phyloP scores from a whole-genome alignment of 1,140 invertebrate genomes.

The Coboldia fuscipes region DNA sequence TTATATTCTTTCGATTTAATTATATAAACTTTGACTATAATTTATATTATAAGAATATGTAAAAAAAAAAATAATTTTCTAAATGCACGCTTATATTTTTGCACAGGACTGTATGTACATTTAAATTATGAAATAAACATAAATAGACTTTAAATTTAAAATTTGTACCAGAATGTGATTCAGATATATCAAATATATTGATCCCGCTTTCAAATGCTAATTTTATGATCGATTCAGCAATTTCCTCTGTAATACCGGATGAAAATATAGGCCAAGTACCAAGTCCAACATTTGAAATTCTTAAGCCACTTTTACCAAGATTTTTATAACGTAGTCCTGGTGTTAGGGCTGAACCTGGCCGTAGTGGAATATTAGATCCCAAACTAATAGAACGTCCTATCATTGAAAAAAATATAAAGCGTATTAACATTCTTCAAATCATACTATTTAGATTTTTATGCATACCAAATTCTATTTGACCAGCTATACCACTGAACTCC shows the following conservation, averaged over 20 bases:
- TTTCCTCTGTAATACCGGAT: constrained; percentile 53
- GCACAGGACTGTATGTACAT: too few relatives aligned
- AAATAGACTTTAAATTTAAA: not conserved
- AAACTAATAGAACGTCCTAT: constrained; percentile 21
- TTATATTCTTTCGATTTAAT: too few relatives aligned
- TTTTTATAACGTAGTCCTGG: constrained; percentile 67
- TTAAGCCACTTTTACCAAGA: constrained; percentile 76
- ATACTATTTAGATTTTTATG: constrained; percentile 14
- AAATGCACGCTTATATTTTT: too few relatives aligned
- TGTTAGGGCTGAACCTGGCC: constrained; percentile 20
- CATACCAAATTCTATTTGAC: constrained; percentile 26
- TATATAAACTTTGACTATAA: too few relatives aligned
- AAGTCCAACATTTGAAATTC: constrained; percentile 78
- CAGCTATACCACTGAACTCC: constrained; percentile 51
- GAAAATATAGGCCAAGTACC: constrained; percentile 83
- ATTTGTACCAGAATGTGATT: constrained; percentile 67
- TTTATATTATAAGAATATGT: too few relatives aligned
- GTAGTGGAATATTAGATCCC: constrained; percentile 19
- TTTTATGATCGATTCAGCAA: constrained; percentile 77
- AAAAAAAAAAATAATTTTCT: too few relatives aligned
- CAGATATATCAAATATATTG: constrained; percentile 88
- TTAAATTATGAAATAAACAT: too few relatives aligned
- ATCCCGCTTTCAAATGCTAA: constrained; percentile 88
- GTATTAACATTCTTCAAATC: too few relatives aligned
- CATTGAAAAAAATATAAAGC: too few relatives aligned